A percentile compares a stretch with the other conserved stretches of the same genome.
Conservation (phyloP, 2,888 invertebrate genomes). For the Nomada hirtipes region DNA sequence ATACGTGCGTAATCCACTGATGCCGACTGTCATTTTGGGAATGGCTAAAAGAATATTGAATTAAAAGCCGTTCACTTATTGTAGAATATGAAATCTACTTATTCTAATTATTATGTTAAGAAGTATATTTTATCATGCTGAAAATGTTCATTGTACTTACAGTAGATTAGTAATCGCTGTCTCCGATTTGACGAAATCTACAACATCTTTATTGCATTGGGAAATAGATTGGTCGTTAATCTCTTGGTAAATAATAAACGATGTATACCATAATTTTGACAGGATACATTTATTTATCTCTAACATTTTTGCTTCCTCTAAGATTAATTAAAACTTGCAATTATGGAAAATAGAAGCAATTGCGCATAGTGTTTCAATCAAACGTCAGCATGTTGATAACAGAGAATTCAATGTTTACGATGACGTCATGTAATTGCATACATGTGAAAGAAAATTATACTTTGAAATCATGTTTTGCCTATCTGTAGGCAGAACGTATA, state of each 20-base stretch:
- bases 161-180: conserved; percentile 34
- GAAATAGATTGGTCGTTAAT: conserved; percentile 49
- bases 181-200: conserved; percentile 43
- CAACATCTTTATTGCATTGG: conserved; percentile 26
- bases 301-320: conserved; percentile 60
- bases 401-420: not conserved
- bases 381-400: conserved; percentile 26
- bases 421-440: conserved; percentile 2
- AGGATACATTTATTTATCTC: conserved; percentile 74
- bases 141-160: conserved; percentile 51
- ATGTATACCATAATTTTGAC: conserved; percentile 80
- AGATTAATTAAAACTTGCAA: conserved; percentile 66
- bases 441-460: not conserved
- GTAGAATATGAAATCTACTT: not conserved
- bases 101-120: not conserved
- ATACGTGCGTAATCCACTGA: conserved; percentile 73
- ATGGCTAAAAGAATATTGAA: conserved; percentile 40
- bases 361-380: not conserved
- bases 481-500: not conserved
- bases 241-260: conserved; percentile 67
- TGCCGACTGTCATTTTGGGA: conserved; percentile 59
- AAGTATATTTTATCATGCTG: not conserved
- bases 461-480: not conserved
- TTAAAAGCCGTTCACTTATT: not conserved
- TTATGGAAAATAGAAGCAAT: conserved; percentile 15